These are phyloP conservation scores for Drosophila ohnishii DNA, from an alignment of 1,140 invertebrate species.

Conservation along the genomic window DNA sequence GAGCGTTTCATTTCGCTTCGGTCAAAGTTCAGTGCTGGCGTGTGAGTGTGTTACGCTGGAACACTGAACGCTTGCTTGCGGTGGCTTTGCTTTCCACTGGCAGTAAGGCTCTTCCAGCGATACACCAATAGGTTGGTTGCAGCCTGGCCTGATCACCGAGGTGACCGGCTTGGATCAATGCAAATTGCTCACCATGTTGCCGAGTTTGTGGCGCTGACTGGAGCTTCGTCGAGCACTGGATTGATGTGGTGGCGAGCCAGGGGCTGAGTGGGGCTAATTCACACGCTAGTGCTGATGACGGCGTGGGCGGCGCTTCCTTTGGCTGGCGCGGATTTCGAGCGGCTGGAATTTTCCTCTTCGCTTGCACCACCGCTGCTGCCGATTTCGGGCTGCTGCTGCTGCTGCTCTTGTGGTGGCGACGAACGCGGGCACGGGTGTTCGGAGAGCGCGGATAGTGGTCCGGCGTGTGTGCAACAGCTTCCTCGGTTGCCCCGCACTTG, in stretches of 20 bases:
- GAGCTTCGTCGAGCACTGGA: not conserved
- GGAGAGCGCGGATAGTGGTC: conserved; percentile 10
- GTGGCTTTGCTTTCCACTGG: not conserved
- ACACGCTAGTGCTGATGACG: conserved; percentile 21
- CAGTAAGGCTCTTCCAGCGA: conserved; percentile 4
- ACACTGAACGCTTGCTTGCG: not conserved
- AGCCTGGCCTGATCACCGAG: not conserved
- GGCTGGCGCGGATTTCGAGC: conserved; percentile 62
- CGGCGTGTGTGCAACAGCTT: conserved; percentile 51
- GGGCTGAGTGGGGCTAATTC: not conserved
- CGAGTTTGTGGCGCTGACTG: conserved; percentile 51
- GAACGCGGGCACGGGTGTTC: conserved; percentile 14
- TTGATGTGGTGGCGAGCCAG: conserved; percentile 7
- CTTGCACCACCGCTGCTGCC: conserved; percentile 51
- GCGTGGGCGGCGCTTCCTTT: conserved; percentile 67
- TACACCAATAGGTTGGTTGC: not conserved
- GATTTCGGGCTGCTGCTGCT: conserved; percentile 9
- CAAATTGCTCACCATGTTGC: conserved; percentile 54
- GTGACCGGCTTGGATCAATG: conserved; percentile 15
- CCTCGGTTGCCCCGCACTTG: conserved; percentile 61
- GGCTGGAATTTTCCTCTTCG: conserved; percentile 52
- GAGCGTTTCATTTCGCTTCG: conserved; percentile 44
- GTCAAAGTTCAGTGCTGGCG: conserved; percentile 65
- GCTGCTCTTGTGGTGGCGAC: conserved; percentile 27
- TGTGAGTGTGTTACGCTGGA: conserved; percentile 11